A percentile compares a stretch with the other conserved stretches of the same genome.
phyloP scores from a whole-genome alignment of 2,113 vertebrate genomes.

The Anguilla japonica region DNA sequence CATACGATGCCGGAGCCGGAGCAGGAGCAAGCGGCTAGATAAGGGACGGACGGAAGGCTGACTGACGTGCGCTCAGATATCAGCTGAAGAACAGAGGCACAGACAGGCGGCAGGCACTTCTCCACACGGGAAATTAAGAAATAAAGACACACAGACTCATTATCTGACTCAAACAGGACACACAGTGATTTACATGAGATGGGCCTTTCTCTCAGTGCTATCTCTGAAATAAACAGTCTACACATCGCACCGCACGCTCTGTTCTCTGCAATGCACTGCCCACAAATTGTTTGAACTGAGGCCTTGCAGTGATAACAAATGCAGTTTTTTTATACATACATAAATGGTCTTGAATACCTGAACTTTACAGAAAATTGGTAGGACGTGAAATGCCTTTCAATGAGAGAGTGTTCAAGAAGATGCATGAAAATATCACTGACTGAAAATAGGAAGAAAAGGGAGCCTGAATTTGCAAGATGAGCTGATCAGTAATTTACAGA shows the following conservation, averaged over 20 bases:
- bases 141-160: slow-evolving; percentile 69
- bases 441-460: background rate
- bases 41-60: background rate
- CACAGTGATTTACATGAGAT: slow-evolving; percentile 59
- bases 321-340: background rate
- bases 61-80: slow-evolving; percentile 53
- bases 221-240: slow-evolving; percentile 66
- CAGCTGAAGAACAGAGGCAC: slow-evolving; percentile 52
- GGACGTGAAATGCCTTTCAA: background rate
- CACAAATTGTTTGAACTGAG: background rate
- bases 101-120: slow-evolving; percentile 46
- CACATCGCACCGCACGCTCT: slow-evolving; percentile 39
- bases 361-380: slow-evolving; percentile 3
- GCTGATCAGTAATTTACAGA: background rate
- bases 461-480: background rate
- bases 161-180: slow-evolving; percentile 71
- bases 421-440: background rate
- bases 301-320: background rate
- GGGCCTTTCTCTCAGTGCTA: slow-evolving; percentile 59
- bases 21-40: too few relatives aligned
- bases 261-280: background rate
- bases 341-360: background rate
- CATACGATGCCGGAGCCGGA: slow-evolving; percentile 4
- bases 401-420: background rate
- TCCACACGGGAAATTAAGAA: slow-evolving; percentile 69